Percentiles rank a stretch among this genome's conserved stretches.
phyloP scores from a whole-genome alignment of 1,140 invertebrate species.

The Muscidifurax raptorellus region DNA sequence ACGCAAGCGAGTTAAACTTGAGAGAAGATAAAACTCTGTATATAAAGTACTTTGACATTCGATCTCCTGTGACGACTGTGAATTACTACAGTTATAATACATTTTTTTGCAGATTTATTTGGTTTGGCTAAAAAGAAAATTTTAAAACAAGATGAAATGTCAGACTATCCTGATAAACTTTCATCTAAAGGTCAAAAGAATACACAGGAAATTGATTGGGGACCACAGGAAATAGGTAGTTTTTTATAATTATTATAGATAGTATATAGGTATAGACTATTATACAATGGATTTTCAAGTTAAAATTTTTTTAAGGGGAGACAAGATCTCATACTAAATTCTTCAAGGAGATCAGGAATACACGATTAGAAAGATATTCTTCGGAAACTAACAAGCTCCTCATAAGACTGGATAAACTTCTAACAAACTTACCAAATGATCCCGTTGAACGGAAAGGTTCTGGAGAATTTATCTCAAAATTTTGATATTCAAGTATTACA shows the following conservation, averaged over 20 bases:
- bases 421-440: constrained; percentile 88
- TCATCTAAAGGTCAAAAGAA: constrained; percentile 56
- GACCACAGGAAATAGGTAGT: constrained; percentile 80
- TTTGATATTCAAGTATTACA: constrained; percentile 10
- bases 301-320: constrained; percentile 75
- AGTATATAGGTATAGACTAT: background rate
- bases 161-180: constrained; percentile 76
- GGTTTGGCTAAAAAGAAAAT: constrained; percentile 93
- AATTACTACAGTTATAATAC: background rate
- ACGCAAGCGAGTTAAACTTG: background rate
- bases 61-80: background rate
- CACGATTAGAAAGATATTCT: constrained; percentile 89
- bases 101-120: constrained; percentile 82
- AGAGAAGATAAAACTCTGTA: background rate
- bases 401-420: constrained; percentile 94
- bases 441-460: constrained; percentile 87
- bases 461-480: constrained; percentile 26
- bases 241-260: constrained; percentile 29
- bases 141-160: constrained; percentile 84
- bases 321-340: constrained; percentile 83
- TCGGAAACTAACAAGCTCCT: constrained; percentile 97
- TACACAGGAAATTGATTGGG: constrained; percentile 73
- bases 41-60: background rate
- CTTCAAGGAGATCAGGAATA: constrained; percentile 86
- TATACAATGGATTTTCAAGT: constrained; percentile 29